Percentiles rank a stretch among this genome's conserved stretches.
Conservation (phyloP, 2,888 invertebrate species). For the Amphipyra tragopoginis region DNA sequence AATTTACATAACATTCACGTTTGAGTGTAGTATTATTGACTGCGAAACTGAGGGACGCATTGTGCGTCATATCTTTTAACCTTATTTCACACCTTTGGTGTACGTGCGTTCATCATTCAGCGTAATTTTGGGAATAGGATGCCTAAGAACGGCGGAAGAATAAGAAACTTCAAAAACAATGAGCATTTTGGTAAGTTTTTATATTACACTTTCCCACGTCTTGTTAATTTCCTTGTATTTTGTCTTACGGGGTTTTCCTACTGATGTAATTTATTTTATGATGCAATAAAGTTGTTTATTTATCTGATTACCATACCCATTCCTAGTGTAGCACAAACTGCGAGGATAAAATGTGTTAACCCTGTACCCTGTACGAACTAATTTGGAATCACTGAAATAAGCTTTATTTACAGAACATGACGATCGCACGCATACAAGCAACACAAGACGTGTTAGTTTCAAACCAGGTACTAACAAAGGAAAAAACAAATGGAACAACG, state of each 20-base stretch:
- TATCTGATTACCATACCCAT: background rate
- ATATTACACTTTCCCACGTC: background rate
- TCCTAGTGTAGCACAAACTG: too few species aligned
- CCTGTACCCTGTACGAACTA: background rate
- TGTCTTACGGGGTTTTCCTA: too few species aligned
- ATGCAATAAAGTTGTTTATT: slow-evolving; percentile 9
- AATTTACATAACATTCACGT: background rate
- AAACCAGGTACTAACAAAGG: slow-evolving; percentile 86
- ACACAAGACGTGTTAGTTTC: slow-evolving; percentile 88
- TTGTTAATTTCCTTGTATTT: background rate
- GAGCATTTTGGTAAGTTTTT: slow-evolving; percentile 81
- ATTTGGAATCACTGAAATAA: background rate
- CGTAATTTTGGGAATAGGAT: slow-evolving; percentile 64
- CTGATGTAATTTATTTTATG: slow-evolving; percentile 5
- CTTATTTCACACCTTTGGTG: slow-evolving; percentile 28
- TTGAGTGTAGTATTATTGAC: slow-evolving; percentile 1
- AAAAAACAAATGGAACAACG: slow-evolving; percentile 81
- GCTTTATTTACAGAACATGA: slow-evolving; percentile 82
- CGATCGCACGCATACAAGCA: slow-evolving; percentile 79
- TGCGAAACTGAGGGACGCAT: slow-evolving; percentile 19
- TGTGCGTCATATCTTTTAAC: slow-evolving; percentile 59
- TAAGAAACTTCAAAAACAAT: slow-evolving; percentile 80
- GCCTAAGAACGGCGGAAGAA: slow-evolving; percentile 85
- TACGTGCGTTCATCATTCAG: slow-evolving; percentile 23
- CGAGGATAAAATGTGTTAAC: too few species aligned